A percentile compares a stretch with the other conserved stretches of the same genome.
phyloP scores from a whole-genome alignment of 2,888 invertebrate species.

The Drosophila stalkeri region DNA sequence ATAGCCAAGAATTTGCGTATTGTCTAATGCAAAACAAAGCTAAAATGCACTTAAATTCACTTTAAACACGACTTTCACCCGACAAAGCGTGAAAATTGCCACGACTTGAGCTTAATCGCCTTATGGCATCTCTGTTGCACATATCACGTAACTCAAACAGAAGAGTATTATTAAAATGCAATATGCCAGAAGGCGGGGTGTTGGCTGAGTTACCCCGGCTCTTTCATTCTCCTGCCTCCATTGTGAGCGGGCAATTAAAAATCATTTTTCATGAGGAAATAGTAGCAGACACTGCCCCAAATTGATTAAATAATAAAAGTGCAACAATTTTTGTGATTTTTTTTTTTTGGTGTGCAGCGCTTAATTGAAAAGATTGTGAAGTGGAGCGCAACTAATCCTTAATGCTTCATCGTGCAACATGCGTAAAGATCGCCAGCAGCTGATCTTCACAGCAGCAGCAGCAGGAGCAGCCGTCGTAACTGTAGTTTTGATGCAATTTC shows the following conservation, averaged over 20 bases:
- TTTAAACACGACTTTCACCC: conserved; percentile 29
- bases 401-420: conserved; percentile 34
- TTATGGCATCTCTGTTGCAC: conserved; percentile 51
- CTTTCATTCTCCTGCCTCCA: background rate
- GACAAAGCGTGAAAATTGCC: conserved; percentile 44
- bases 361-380: conserved; percentile 60
- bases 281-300: conserved; percentile 41
- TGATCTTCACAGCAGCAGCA: conserved; percentile 36
- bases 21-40: background rate
- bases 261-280: conserved; percentile 74
- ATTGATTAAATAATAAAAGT: conserved; percentile 70
- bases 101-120: conserved; percentile 36
- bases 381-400: conserved; percentile 44
- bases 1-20: background rate
- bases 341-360: background rate
- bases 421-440: conserved; percentile 61
- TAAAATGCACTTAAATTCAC: conserved; percentile 9
- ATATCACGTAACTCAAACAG: conserved; percentile 64
- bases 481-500: conserved; percentile 37
- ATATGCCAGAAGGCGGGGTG: conserved; percentile 55
- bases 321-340: background rate
- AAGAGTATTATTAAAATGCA: conserved; percentile 67
- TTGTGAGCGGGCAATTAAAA: conserved; percentile 66
- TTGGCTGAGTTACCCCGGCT: conserved; percentile 40
- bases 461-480: background rate